These are phyloP conservation scores for Chanos chanos DNA, from an alignment of 2,797 vertebrate genomes.

Conservation along the genomic window DNA sequence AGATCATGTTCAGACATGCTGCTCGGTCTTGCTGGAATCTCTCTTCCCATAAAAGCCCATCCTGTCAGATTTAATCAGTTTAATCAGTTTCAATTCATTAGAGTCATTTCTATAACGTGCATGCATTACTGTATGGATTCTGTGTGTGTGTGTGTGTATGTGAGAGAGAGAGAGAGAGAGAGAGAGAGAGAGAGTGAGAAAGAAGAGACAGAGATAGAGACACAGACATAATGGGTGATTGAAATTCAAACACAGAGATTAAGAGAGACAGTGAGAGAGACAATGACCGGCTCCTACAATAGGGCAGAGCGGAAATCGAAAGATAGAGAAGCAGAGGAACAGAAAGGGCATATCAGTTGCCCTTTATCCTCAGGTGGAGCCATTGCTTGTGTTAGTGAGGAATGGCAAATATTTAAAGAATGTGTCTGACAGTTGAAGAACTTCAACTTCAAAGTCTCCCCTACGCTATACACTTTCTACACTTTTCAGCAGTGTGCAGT, in stretches of 20 bases:
- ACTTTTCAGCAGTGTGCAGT: too few species aligned
- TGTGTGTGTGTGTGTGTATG: not conserved
- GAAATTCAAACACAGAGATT: slow-evolving; percentile 6
- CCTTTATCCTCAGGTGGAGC: slow-evolving; percentile 42
- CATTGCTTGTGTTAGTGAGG: slow-evolving; percentile 44
- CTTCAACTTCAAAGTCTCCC: too few species aligned
- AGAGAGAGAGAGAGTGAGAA: not conserved
- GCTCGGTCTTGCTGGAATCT: slow-evolving; percentile 19
- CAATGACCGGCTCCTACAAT: too few species aligned
- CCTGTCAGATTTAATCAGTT: too few species aligned
- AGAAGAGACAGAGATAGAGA: not conserved
- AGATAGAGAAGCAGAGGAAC: slow-evolving; percentile 6
- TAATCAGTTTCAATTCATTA: too few species aligned
- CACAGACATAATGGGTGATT: slow-evolving; percentile 1
- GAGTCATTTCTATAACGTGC: too few species aligned
- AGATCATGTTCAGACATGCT: slow-evolving; percentile 43
- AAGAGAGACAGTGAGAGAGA: not conserved
- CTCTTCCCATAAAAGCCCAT: not conserved
- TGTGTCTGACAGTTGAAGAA: slow-evolving; percentile 37
- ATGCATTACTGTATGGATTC: too few species aligned
- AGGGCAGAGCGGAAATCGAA: too few species aligned
- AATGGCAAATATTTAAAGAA: slow-evolving; percentile 63
- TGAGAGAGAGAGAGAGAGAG: not conserved
- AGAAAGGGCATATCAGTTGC: not conserved
- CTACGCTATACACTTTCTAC: too few species aligned